Evolutionary conservation across 2,797 vertebrate genomes (phyloP).

Genomic region (Tolypeutes matacus): DNA sequence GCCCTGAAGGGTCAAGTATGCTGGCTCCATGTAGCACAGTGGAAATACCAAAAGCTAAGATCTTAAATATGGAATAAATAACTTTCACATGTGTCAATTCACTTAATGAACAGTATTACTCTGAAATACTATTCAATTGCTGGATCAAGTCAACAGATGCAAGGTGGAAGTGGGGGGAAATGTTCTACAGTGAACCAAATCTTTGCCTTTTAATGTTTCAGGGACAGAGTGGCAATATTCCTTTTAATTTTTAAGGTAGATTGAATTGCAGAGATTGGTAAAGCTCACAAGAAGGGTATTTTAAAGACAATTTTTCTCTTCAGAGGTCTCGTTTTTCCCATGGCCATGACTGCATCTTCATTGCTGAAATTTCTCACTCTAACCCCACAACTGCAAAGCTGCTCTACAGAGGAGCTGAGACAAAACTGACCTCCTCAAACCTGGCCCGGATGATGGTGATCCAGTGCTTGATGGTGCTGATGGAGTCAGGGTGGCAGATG

Average conservation of each 20-base stretch:
- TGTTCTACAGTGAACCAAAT: background rate
- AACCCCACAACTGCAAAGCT: conserved; percentile 11
- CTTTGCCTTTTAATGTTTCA: background rate
- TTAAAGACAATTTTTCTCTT: conserved; percentile 66
- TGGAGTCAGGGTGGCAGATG: conserved; percentile 98
- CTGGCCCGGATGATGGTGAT: conserved; percentile 99
- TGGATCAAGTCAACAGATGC: background rate
- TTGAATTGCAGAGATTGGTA: background rate
- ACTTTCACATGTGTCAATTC: background rate
- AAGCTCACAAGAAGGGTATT: background rate
- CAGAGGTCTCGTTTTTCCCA: conserved; percentile 74
- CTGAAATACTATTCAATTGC: background rate
- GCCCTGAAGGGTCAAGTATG: background rate
- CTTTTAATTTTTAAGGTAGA: conserved; percentile 62
- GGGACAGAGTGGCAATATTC: background rate
- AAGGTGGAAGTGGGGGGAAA: background rate
- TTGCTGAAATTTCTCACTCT: background rate
- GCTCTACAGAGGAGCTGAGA: conserved; percentile 1
- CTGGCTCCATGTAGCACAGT: background rate
- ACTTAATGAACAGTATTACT: background rate
- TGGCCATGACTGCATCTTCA: background rate
- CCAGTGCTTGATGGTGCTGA: conserved; percentile 99
- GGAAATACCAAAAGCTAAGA: background rate
- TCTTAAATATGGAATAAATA: background rate
- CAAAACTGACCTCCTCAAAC: conserved; percentile 96